Evolutionary conservation across 2,113 vertebrate species (phyloP).

Genomic region (Myotis davidii): DNA sequence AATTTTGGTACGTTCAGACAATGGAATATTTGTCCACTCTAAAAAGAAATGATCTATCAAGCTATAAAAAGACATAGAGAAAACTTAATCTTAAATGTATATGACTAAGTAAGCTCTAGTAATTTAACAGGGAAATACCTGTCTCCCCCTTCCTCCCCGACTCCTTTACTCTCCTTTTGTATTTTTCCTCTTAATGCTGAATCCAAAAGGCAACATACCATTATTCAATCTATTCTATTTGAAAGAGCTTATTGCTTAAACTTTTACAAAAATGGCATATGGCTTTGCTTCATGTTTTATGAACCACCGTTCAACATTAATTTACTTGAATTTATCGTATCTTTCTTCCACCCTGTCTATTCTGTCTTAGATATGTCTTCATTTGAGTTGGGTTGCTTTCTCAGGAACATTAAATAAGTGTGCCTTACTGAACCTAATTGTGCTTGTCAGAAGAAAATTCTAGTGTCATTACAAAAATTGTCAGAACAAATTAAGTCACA

Average conservation of each 20-base stretch:
- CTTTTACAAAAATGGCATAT: constrained; percentile 55
- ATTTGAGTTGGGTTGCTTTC: constrained; percentile 40
- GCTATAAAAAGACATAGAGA: neutral
- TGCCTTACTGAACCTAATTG: constrained; percentile 72
- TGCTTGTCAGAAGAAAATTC: constrained; percentile 81
- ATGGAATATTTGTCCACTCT: neutral
- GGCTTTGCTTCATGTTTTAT: constrained; percentile 73
- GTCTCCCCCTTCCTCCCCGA: neutral
- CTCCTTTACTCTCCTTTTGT: neutral
- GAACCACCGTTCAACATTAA: constrained; percentile 66
- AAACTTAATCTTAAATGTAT: neutral
- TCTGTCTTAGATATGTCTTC: neutral
- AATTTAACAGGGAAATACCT: neutral
- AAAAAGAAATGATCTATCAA: neutral
- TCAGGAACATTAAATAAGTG: constrained; percentile 71
- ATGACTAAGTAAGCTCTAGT: neutral
- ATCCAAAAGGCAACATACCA: neutral
- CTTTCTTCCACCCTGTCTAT: constrained; percentile 43
- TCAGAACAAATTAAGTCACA: constrained; percentile 80
- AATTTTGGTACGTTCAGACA: neutral
- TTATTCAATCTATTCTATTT: neutral
- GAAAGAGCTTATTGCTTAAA: constrained; percentile 43
- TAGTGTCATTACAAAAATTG: constrained; percentile 73
- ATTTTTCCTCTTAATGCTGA: neutral
- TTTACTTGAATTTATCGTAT: constrained; percentile 33